These are phyloP conservation scores for Drosophila asahinai DNA, from an alignment of 1,140 invertebrate species.

Conservation along the genomic window DNA sequence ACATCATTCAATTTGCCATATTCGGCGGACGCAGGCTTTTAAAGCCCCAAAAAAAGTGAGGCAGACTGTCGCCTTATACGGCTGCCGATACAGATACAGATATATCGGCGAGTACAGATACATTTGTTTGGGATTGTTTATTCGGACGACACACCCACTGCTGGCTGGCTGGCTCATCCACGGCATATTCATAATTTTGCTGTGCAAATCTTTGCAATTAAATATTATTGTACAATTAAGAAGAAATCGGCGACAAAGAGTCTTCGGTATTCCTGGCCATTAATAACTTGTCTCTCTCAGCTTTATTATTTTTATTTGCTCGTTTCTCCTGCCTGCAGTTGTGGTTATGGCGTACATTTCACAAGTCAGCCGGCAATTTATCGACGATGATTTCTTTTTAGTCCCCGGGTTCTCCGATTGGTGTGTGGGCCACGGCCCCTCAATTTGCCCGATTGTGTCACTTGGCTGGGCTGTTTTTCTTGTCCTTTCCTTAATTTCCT, in stretches of 20 bases:
- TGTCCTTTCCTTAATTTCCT: conserved; percentile 58
- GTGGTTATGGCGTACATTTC: conserved; percentile 55
- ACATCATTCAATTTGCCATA: conserved; percentile 57
- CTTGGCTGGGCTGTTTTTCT: conserved; percentile 13
- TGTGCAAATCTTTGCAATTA: conserved; percentile 68
- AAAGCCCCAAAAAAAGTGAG: conserved; percentile 42
- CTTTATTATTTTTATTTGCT: conserved; percentile 11
- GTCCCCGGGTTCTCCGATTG: background rate
- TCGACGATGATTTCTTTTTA: conserved; percentile 62
- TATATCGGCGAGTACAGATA: conserved; percentile 1
- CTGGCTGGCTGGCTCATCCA: conserved; percentile 47
- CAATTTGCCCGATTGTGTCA: conserved; percentile 68
- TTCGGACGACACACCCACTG: conserved; percentile 66
- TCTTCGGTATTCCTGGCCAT: conserved; percentile 27
- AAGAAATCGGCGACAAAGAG: conserved; percentile 67
- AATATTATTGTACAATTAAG: conserved; percentile 81
- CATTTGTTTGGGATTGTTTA: conserved; percentile 49
- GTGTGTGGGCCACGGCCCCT: conserved; percentile 51
- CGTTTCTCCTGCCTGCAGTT: background rate
- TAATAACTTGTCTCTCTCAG: conserved; percentile 47
- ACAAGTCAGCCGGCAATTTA: conserved; percentile 59
- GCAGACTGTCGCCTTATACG: conserved; percentile 50
- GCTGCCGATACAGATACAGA: conserved; percentile 14
- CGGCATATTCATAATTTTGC: conserved; percentile 63
- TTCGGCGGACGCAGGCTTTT: conserved; percentile 53